Evolutionary conservation across 2,888 invertebrate genomes (phyloP).

Genomic region (Drosophila mimica): DNA sequence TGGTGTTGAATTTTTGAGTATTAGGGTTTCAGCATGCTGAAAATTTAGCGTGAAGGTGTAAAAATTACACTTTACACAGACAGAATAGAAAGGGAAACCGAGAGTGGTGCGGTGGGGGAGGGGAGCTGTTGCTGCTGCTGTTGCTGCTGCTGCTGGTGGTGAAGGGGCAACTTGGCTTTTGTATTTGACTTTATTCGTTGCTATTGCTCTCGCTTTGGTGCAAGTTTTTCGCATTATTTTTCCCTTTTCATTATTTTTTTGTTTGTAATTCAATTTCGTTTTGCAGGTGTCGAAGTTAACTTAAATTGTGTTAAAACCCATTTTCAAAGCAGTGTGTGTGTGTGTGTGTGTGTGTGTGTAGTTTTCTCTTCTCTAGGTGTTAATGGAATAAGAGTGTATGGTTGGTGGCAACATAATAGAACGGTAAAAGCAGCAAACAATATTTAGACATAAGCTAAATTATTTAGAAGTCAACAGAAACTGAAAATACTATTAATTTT

Average conservation of each 20-base stretch:
- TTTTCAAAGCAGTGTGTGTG: slow-evolving; percentile 31
- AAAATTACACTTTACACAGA: slow-evolving; percentile 72
- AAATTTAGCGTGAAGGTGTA: slow-evolving; percentile 73
- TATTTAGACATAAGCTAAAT: not conserved
- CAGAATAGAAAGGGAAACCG: slow-evolving; percentile 17
- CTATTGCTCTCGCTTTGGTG: slow-evolving; percentile 20
- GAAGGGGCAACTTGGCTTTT: slow-evolving; percentile 11
- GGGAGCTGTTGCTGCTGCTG: not conserved
- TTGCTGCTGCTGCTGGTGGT: not conserved
- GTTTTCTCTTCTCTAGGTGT: not conserved
- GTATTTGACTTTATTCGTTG: slow-evolving; percentile 48
- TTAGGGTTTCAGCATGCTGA: slow-evolving; percentile 26
- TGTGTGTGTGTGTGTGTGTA: slow-evolving; percentile 1
- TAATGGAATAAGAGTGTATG: not conserved
- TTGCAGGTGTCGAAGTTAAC: slow-evolving; percentile 43
- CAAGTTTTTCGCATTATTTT: slow-evolving; percentile 39
- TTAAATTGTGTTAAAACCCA: slow-evolving; percentile 45
- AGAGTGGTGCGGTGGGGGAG: not conserved
- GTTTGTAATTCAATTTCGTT: slow-evolving; percentile 67
- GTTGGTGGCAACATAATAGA: not conserved
- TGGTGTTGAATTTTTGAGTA: slow-evolving; percentile 1
- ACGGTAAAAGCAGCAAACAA: not conserved
- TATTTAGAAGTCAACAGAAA: not conserved
- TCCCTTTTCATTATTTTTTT: slow-evolving; percentile 13
- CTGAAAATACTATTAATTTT: not conserved